phyloP scores from a whole-genome alignment of 92 coral and sea anemone genomes.

The Palythoa grandiflora region DNA sequence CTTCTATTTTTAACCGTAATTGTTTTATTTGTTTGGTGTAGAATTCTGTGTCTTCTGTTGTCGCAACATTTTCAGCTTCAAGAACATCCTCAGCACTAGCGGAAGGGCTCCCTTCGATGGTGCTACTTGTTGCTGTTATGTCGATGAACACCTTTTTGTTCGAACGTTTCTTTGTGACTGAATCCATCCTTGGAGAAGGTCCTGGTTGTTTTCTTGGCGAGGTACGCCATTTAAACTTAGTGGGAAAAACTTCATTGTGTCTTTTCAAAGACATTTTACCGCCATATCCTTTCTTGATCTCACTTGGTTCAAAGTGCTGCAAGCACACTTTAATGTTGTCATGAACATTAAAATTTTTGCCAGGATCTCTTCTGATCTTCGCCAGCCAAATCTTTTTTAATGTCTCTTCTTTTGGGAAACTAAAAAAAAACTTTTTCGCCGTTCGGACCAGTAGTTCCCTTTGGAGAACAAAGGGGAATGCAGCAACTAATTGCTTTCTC shows the following conservation, averaged over 20 bases:
- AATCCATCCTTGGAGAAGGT: conserved; percentile 34
- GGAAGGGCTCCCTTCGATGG: conserved; percentile 1
- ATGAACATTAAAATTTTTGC: conserved; percentile 17
- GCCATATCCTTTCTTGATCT: conserved; percentile 52
- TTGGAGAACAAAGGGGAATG: conserved; percentile 22
- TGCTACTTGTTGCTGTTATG: conserved; percentile 3
- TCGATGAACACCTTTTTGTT: conserved; percentile 13
- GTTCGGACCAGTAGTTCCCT: conserved; percentile 21
- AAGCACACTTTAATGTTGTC: conserved; percentile 41
- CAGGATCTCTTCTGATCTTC: conserved; percentile 42
- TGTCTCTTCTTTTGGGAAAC: neutral
- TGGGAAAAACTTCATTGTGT: conserved; percentile 39
- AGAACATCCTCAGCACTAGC: conserved; percentile 18
- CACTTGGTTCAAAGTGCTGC: conserved; percentile 37
- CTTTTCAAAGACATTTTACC: conserved; percentile 49
- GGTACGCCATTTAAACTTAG: conserved; percentile 47
- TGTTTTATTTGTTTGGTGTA: neutral
- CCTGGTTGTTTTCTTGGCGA: conserved; percentile 45
- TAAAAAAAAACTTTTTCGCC: conserved; percentile 15
- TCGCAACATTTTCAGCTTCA: neutral
- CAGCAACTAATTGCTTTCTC: neutral
- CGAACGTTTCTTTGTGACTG: conserved; percentile 5
- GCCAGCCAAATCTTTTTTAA: conserved; percentile 6
- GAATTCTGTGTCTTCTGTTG: neutral
- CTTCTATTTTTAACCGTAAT: conserved; percentile 7